Percentiles rank a stretch among this genome's conserved stretches.
These are phyloP conservation scores for Drosophila micromelanica DNA, from an alignment of 1,140 invertebrate species.

Conservation along the genomic window DNA sequence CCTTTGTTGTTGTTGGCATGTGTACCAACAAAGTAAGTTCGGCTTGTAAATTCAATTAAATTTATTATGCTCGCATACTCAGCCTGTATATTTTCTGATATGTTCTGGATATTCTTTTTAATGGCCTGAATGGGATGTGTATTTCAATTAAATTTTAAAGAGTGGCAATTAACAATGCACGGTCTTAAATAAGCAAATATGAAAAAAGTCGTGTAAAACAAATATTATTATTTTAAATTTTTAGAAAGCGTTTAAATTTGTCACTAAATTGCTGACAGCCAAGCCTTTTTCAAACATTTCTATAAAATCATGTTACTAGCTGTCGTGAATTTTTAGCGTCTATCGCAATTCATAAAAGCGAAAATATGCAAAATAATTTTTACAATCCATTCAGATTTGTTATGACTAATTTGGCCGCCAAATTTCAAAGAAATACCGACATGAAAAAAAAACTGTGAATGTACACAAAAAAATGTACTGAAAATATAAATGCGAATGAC, in stretches of 20 bases:
- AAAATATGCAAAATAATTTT: conserved; percentile 38
- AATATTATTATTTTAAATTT: too few species aligned
- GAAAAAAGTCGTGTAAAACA: neutral
- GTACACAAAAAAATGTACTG: conserved; percentile 18
- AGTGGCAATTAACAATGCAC: conserved; percentile 65
- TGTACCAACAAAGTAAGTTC: conserved; percentile 59
- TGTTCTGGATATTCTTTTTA: conserved; percentile 47
- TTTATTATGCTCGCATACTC: conserved; percentile 60
- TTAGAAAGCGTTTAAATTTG: neutral
- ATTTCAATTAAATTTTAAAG: conserved; percentile 68
- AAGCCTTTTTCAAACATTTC: neutral
- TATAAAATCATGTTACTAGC: neutral
- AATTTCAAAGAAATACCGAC: conserved; percentile 31
- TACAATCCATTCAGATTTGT: conserved; percentile 16
- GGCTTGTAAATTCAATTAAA: conserved; percentile 77
- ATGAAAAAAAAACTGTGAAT: conserved; percentile 33
- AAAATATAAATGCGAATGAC: conserved; percentile 37
- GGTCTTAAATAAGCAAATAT: conserved; percentile 6
- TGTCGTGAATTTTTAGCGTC: neutral
- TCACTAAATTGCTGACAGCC: neutral
- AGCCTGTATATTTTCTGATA: conserved; percentile 23
- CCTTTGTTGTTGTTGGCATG: conserved; percentile 41
- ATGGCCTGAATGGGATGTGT: conserved; percentile 58
- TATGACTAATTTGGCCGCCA: conserved; percentile 44
- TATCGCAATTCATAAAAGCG: conserved; percentile 15